Base-by-base conservation (phyloP, 1,140 invertebrate genomes). In the Episyrphus balteatus region DNA sequence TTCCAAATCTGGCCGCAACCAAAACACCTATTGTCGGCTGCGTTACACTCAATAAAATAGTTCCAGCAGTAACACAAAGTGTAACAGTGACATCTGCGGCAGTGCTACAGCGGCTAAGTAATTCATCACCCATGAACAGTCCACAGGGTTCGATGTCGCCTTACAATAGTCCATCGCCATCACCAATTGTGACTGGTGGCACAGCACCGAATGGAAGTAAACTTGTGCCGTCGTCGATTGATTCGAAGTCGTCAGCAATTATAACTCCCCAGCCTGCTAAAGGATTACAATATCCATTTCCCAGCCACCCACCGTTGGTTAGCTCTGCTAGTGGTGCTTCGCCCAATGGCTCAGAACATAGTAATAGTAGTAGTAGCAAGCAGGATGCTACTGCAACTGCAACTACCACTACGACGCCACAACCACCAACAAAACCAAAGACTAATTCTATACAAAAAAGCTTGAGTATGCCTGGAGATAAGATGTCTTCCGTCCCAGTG, bases 251-350 rank as follows among this genome's bases (percentile, higher is more conserved):
- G 10, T 26, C 43, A 3, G 43, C 43, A 2, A 12, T 34, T 19
- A 37, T 41, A 19, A 41, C 57, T 43, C 32, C 62, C 26, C 37
- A 60, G 43, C 56, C 68, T 33, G 67, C 69, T 33, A 83, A 84
- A 57, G 79, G 83, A 19, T 64, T 87, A 30, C 84, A 88, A 57
- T 88, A 88, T 71, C 85, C 86, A 18, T 88, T 88, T 72, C 84
- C 84, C 57, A 81, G 79, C 67, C 81, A 83, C 72, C 83, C 82
- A 56, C 79, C 80, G 50, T 69, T 77, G 50, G 70, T 72, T 49
- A 64, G 71, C 43, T 67, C 72, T 10, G 61, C 44, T 31, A 34
- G 34, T 36, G 14, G 14, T 10, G 12, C 34, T 6, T n/a, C 14
- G 19, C 8, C 26, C 14, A 36, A 36, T 36, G 10, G 14, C 14